These are phyloP conservation scores for Cosmia pyralina DNA, from an alignment of 2,888 invertebrate genomes.

Conservation along the genomic window DNA sequence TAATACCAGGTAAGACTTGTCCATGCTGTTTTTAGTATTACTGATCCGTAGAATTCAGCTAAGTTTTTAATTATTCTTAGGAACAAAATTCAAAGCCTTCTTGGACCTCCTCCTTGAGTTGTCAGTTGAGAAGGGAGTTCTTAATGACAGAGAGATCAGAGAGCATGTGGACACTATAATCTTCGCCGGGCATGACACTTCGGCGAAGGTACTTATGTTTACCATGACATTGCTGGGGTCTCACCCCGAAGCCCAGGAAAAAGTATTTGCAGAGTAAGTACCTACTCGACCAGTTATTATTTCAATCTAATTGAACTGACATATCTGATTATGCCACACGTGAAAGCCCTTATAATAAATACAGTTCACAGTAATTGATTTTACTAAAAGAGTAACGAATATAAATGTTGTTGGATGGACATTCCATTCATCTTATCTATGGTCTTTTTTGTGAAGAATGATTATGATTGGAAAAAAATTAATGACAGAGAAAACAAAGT, in stretches of 20 bases:
- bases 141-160: constrained; percentile 88
- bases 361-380: too few relatives aligned
- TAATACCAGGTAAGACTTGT: constrained; percentile 59
- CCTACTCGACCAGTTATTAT: not conserved
- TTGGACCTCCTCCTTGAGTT: constrained; percentile 89
- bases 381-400: too few relatives aligned
- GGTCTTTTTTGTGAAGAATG: too few relatives aligned
- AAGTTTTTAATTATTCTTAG: constrained; percentile 57
- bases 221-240: constrained; percentile 82
- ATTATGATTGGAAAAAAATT: too few relatives aligned
- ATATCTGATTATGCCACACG: not conserved
- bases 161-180: constrained; percentile 91
- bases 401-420: too few relatives aligned
- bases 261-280: constrained; percentile 78
- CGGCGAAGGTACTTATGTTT: constrained; percentile 83
- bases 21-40: not conserved
- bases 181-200: constrained; percentile 89
- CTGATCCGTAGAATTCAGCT: not conserved
- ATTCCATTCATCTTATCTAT: too few relatives aligned
- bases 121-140: constrained; percentile 78
- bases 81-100: constrained; percentile 85
- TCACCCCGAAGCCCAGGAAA: constrained; percentile 82
- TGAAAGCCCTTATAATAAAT: not conserved
- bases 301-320: not conserved
- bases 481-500: too few relatives aligned